Evolutionary conservation across 1,140 invertebrate genomes (phyloP), one percentile per base, ranked within the genome.

Genomic region (Aricia agestis): DNA sequence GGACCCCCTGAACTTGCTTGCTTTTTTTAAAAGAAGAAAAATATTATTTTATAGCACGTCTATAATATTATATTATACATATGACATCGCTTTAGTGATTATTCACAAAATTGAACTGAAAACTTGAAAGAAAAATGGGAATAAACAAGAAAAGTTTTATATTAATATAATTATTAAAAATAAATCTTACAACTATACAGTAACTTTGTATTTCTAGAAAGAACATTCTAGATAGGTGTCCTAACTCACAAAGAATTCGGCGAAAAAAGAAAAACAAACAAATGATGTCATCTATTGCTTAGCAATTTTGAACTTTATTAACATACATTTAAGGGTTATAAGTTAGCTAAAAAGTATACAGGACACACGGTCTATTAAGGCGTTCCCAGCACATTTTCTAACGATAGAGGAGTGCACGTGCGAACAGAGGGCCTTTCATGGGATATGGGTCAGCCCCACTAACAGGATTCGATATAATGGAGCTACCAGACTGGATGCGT

Each of bases 361-460:
- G 52, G 52, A 68, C 71, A 72, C 71, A 72, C 68, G 67, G 71
- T 58, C 70, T 71, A 36, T 71, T 18, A 31, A 66, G 70, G 18
- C 15, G 68, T 70, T 74, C 70, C 70, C 25, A 25, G 25, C 70
- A 69, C 52, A 59, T 59, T 59, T 65, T 71, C 42, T 69, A 71
- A 69, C 67, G 67, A 69, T 69, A 58, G 59, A 69, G n/a, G 58
- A 61, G 69, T 67, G 67, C 77, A 77, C 76, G 76, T 78, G 77
- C 71, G 74, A 61, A 83, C 81, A 85, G 81, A 79, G 80, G 69
- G 70, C 70, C 82, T 83, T 84, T 85, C 79, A 79, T 82, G 74
- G 74, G 78, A 86, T 84, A 82, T 86, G 77, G 84, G 82, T 83
- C 82, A 86, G 75, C 80, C 80, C 76, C 77, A 65, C 41, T 66